Conservation (phyloP, 2,797 vertebrate species). For the Tadarida brasiliensis region DNA sequence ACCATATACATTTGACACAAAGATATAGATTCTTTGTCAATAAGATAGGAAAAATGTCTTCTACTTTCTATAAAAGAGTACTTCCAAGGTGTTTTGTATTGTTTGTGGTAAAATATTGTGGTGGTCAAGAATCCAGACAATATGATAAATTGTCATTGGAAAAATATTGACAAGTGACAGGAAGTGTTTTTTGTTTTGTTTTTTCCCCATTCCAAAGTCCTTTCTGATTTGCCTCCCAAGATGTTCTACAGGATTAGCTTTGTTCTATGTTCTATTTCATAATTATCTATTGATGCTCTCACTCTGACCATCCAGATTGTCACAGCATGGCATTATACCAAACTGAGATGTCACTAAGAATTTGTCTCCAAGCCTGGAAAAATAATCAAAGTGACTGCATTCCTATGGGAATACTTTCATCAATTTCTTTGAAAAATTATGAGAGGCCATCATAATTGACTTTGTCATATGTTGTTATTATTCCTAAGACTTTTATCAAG, state of each 20-base stretch:
- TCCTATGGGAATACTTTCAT: conserved; percentile 37
- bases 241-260: neutral
- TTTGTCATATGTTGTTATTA: conserved; percentile 15
- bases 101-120: neutral
- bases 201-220: neutral
- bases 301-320: neutral
- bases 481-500: conserved; percentile 36
- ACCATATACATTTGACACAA: neutral
- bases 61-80: neutral
- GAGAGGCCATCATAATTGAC: neutral
- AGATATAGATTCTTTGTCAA: neutral
- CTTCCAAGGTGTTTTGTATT: neutral
- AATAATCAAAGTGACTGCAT: conserved; percentile 37
- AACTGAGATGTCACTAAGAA: neutral
- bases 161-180: neutral
- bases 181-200: neutral
- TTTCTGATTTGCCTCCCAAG: neutral
- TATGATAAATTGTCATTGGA: neutral
- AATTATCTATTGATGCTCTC: neutral
- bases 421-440: conserved; percentile 61
- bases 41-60: neutral
- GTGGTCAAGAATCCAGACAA: neutral
- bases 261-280: neutral
- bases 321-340: neutral
- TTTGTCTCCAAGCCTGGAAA: conserved; percentile 34